Conservation (phyloP, 2,113 vertebrate species). For the Archilochus colubris region DNA sequence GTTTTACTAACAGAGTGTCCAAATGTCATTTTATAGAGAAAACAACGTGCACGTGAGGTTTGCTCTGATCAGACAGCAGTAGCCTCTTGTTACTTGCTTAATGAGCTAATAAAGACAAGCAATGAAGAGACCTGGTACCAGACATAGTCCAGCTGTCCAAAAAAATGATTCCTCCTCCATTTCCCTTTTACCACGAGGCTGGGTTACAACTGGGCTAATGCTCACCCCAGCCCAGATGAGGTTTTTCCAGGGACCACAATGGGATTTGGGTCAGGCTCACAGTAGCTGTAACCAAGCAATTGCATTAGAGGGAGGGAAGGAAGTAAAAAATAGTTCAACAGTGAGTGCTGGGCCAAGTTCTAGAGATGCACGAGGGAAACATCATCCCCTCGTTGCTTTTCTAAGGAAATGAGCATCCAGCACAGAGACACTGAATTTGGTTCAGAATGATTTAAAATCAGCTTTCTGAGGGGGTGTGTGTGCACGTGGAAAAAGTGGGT, state of each 20-base stretch:
- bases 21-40: neutral
- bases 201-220: neutral
- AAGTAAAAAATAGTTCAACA: conserved; percentile 55
- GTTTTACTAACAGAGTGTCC: neutral
- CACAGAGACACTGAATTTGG: neutral
- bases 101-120: conserved; percentile 38
- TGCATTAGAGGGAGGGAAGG: neutral
- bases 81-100: neutral
- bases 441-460: conserved; percentile 20
- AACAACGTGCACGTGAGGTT: neutral
- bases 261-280: conserved; percentile 13
- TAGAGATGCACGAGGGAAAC: conserved; percentile 44
- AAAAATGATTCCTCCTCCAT: neutral
- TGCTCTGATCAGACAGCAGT: conserved; percentile 1
- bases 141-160: conserved; percentile 16
- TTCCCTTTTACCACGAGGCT: neutral
- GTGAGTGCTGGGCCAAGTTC: neutral
- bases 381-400: neutral
- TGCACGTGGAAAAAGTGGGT: conserved; percentile 3
- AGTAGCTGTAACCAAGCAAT: conserved; percentile 29
- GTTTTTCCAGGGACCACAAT: neutral
- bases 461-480: neutral
- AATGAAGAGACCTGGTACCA: conserved; percentile 6
- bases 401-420: conserved; percentile 56
- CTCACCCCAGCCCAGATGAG: neutral